A percentile compares a stretch with the other conserved stretches of the same genome.
Evolutionary conservation across 2,888 invertebrate genomes (phyloP).

Genomic region (Tachina lurida): DNA sequence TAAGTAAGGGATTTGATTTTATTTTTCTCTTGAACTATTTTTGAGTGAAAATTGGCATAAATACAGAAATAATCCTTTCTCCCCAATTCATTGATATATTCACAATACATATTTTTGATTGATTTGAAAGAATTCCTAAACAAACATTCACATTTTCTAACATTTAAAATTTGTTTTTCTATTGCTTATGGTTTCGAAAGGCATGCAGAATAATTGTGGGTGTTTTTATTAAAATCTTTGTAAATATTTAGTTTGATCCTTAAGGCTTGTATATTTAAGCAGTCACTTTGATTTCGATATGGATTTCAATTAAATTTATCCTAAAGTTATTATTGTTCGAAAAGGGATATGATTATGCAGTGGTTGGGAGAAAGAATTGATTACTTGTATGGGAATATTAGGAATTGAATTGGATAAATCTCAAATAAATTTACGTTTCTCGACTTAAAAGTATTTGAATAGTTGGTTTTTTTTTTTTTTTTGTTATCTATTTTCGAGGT

Average conservation of each 20-base stretch:
- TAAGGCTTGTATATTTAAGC: slow-evolving; percentile 12
- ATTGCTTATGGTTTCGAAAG: background rate
- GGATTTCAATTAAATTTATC: slow-evolving; percentile 45
- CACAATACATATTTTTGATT: slow-evolving; percentile 43
- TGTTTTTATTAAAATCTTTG: slow-evolving; percentile 40
- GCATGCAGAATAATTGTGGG: slow-evolving; percentile 23
- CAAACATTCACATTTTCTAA: slow-evolving; percentile 65
- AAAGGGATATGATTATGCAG: slow-evolving; percentile 26
- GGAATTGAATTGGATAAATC: background rate
- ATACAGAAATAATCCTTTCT: slow-evolving; percentile 43
- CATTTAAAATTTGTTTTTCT: slow-evolving; percentile 13
- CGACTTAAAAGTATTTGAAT: too few species aligned
- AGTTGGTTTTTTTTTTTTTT: too few species aligned
- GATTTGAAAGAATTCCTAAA: slow-evolving; percentile 69
- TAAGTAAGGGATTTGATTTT: slow-evolving; percentile 29
- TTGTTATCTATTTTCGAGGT: too few species aligned
- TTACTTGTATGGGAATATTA: background rate
- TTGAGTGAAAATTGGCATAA: slow-evolving; percentile 5
- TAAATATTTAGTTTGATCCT: slow-evolving; percentile 58
- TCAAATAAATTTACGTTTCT: background rate
- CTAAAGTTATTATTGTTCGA: slow-evolving; percentile 38
- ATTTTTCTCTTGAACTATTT: background rate
- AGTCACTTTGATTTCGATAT: slow-evolving; percentile 33
- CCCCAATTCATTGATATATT: slow-evolving; percentile 12
- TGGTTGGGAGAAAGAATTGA: background rate